phyloP scores from a whole-genome alignment of 1,140 invertebrate species.

The Gonatopus flavifemur region DNA sequence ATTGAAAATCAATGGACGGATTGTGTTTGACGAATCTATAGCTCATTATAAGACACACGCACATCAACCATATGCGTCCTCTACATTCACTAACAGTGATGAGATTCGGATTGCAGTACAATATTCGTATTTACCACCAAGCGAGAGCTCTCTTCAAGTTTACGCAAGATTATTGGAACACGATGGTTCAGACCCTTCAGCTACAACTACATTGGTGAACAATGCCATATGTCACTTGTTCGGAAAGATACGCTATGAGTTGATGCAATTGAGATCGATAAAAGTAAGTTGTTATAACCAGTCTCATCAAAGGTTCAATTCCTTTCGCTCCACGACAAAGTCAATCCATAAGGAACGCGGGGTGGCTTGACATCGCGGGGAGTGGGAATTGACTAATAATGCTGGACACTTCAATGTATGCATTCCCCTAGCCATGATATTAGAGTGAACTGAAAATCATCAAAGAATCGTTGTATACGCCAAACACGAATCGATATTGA shows the following conservation, averaged over 20 bases:
- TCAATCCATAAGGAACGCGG: not conserved
- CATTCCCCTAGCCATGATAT: constrained; percentile 46
- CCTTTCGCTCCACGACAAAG: not conserved
- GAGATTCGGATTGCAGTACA: constrained; percentile 45
- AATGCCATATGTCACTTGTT: constrained; percentile 50
- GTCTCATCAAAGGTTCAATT: constrained; percentile 3
- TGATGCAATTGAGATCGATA: constrained; percentile 41
- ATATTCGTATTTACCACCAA: constrained; percentile 45
- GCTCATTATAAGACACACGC: constrained; percentile 41
- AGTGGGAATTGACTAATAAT: constrained; percentile 1
- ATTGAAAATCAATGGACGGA: constrained; percentile 18
- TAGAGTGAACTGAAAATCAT: constrained; percentile 57
- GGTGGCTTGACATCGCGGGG: not conserved
- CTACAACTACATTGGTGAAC: constrained; percentile 33
- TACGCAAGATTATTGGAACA: constrained; percentile 29
- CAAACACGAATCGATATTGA: constrained; percentile 54
- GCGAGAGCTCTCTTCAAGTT: constrained; percentile 39
- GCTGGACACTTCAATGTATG: constrained; percentile 44
- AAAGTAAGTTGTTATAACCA: constrained; percentile 6
- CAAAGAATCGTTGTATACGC: constrained; percentile 50
- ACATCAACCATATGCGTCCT: constrained; percentile 39
- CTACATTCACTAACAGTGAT: constrained; percentile 40
- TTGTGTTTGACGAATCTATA: constrained; percentile 38
- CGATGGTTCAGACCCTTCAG: constrained; percentile 11
- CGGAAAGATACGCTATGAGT: constrained; percentile 53